Base-by-base conservation (phyloP, 2,888 invertebrate genomes). In the Entomobrya proxima region DNA sequence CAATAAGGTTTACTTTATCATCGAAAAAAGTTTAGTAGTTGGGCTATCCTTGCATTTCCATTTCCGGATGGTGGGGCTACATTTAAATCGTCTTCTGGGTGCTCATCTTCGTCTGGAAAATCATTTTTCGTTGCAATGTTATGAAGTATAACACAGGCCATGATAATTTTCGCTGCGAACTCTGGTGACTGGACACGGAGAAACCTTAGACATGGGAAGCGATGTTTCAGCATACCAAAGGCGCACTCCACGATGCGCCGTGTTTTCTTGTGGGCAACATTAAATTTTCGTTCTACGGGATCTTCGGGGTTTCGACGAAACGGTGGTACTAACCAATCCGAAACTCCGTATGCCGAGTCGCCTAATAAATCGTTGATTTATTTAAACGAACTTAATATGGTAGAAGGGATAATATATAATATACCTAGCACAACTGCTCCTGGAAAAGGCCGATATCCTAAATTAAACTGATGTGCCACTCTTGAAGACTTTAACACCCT, bases 401-500 rank as follows among this genome's bases (percentile, higher is more conserved):
- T 9, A 9, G 11, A 61, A 6, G 9, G n/a, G n/a, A n/a, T n/a
- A 9, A 27, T 61, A 27, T 21, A 15, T 11, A 9, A 11, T 27
- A n/a, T 35, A 78, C 89, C 86, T 32, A 88, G 44, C 35, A 88
- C 40, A 0, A 88, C 77, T 0, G 87, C 87, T 5, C 82, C 82
- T 0, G 82, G 78, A 74, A 88, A 88, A 32, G 88, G 88, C 11
- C 87, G 27, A 81, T 86, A 88, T 1, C 86, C 87, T 7, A 15
- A 44, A 13, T 87, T 77, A 27, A 83, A 86, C 7, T n/a, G 18
- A 21, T 55, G 21, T 13, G 13, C 40, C n/a, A 88, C 11, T 4
- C 11, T 5, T 1, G 85, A 67, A 15, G 80, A 79, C 11, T 87
- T 44, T n/a, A 87, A 24, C 13, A 88, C 88, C 21, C 87, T 18